phyloP scores from a whole-genome alignment of 2,113 vertebrate species.

The Cercocebus atys region DNA sequence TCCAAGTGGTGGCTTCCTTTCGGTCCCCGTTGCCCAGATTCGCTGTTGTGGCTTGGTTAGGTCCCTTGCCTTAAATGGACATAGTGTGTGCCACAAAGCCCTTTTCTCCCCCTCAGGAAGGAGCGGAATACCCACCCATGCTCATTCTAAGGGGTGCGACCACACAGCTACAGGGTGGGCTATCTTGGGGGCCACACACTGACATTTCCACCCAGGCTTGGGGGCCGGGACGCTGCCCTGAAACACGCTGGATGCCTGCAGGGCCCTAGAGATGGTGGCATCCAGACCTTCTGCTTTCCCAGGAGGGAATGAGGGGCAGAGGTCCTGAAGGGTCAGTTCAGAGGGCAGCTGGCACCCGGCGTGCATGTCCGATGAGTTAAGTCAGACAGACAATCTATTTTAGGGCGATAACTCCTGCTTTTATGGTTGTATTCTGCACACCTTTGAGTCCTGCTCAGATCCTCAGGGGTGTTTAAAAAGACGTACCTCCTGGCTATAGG shows the following conservation, averaged over 20 bases:
- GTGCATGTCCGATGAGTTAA: accelerated
- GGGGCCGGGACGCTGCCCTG: accelerated
- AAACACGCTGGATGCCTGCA: accelerated
- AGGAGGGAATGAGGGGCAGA: not conserved
- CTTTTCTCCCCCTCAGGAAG: too few species aligned
- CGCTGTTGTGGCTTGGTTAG: accelerated
- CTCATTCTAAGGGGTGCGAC: accelerated
- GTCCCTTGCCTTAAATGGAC: accelerated
- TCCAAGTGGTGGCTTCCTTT: accelerated
- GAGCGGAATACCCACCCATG: accelerated
- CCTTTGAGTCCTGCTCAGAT: accelerated
- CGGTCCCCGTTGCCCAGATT: too few species aligned
- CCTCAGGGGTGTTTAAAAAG: not conserved
- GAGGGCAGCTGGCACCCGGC: accelerated
- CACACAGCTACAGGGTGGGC: accelerated
- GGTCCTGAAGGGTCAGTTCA: accelerated
- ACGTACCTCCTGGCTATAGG: not conserved
- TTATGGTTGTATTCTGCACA: too few species aligned
- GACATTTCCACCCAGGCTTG: accelerated
- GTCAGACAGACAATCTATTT: accelerated
- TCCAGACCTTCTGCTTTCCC: too few species aligned
- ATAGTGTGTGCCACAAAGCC: accelerated
- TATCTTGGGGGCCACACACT: accelerated
- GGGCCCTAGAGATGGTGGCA: not conserved
- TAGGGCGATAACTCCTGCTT: accelerated